Conservation (phyloP, 2,113 vertebrate genomes). For the Chaetura pelagica region DNA sequence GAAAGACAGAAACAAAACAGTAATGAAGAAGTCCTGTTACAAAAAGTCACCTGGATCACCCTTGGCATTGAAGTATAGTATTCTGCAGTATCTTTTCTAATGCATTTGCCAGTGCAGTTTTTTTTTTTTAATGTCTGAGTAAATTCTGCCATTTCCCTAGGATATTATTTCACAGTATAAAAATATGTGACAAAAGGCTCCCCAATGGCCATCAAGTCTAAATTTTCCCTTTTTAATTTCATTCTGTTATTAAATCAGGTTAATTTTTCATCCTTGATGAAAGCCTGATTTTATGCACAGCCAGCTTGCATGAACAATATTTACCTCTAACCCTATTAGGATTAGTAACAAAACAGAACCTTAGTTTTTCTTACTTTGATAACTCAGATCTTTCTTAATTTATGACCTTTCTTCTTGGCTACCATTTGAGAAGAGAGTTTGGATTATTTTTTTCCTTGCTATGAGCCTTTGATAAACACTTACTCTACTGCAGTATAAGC, state of each 20-base stretch:
- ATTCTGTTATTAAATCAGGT: background rate
- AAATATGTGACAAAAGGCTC: background rate
- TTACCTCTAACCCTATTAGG: background rate
- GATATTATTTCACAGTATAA: background rate
- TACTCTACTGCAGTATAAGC: background rate
- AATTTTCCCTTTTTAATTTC: background rate
- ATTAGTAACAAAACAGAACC: background rate
- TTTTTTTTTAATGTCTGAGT: background rate
- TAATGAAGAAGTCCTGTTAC: constrained; percentile 16
- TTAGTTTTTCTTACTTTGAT: background rate
- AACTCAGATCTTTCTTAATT: background rate
- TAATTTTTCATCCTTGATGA: background rate
- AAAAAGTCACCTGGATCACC: constrained; percentile 10
- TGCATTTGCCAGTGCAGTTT: background rate
- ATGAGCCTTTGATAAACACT: background rate
- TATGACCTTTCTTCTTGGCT: background rate
- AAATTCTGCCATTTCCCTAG: background rate
- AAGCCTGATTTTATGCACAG: background rate
- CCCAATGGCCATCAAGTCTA: background rate
- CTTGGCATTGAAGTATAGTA: background rate
- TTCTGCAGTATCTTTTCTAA: constrained; percentile 11
- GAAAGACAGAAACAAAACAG: background rate
- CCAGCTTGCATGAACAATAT: background rate
- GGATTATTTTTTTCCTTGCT: background rate
- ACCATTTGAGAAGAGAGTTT: background rate